Evolutionary conservation across 2,888 invertebrate species (phyloP), one percentile per base, ranked within the genome.

Genomic region (Rhopalosiphum nymphaeae): DNA sequence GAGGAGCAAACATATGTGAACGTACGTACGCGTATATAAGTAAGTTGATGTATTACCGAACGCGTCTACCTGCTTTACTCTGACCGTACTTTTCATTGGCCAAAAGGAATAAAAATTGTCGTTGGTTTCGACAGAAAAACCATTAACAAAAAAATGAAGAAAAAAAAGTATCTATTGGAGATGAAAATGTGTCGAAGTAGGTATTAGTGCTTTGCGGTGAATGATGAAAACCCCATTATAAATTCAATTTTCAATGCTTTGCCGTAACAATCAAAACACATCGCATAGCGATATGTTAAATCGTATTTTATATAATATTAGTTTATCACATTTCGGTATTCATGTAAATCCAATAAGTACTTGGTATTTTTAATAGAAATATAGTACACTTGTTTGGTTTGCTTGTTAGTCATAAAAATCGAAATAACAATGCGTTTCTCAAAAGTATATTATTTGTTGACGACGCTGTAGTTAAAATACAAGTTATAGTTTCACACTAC

Each of bases 41-140:
- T 78, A 84, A 88, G 78, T 87, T 92, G 92, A 92, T 92, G 88
- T 88, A 88, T 92, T 92, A 49, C 88, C 92, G 53, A 88, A 78
- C 88, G 61, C 78, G 53, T 78, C 61, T 67, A 88, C 92, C 92
- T 88, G 91, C 86, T 46, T 10, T 10, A 7, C 53, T 93, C 44
- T 93, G 53, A 92, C 89, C 78, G 49, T 53, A 56, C 67, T 53
- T 88, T 88, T 92, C 91, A 86, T 87, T 87, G 92, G 61, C 61
- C 86, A 26, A 29, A 42, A 89, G n/a, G 44, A 89, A 89, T 88
- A 78, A 89, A 89, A 93, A 93, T 93, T 93, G 89, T 93, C 93
- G 53, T 89, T 78, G 53, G 78, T 89, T 25, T 84, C 56, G 78
- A 89, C 93, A 89, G 56, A 78, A 89, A 93, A 42, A 53, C 91